phyloP scores from a whole-genome alignment of 2,113 vertebrate species.

The Pseudois nayaur region DNA sequence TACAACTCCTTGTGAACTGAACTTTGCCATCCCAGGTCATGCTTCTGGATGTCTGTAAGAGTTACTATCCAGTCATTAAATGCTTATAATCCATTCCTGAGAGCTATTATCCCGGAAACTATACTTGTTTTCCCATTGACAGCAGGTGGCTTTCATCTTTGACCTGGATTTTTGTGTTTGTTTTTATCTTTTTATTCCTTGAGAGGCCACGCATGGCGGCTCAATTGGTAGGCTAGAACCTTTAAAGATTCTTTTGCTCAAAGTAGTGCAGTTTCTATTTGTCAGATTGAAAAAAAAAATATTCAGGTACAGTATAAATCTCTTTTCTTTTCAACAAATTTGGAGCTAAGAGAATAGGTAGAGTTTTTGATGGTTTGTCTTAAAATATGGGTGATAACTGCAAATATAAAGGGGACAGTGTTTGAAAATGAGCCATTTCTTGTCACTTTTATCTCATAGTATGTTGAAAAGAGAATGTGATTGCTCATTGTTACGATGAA shows the following conservation, averaged over 20 bases:
- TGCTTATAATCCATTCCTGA: conserved; percentile 44
- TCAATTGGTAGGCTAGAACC: neutral
- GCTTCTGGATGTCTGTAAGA: conserved; percentile 57
- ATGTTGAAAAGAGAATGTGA: neutral
- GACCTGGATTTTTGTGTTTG: conserved; percentile 25
- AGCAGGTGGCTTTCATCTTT: conserved; percentile 38
- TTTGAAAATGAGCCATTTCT: neutral
- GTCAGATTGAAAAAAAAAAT: neutral
- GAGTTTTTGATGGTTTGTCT: neutral
- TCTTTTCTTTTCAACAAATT: neutral
- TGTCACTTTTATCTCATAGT: neutral
- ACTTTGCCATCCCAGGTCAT: conserved; percentile 54
- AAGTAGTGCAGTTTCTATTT: neutral
- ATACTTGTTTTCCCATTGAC: neutral
- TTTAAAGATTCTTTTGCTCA: conserved; percentile 13
- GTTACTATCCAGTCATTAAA: conserved; percentile 39
- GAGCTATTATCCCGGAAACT: conserved; percentile 18
- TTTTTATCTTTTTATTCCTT: neutral
- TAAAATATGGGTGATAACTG: neutral
- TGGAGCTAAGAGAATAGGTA: neutral
- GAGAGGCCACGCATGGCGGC: neutral
- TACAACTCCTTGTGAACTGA: conserved; percentile 59
- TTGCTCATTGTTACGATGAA: neutral
- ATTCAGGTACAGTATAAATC: neutral
- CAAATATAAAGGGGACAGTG: neutral